Percentiles rank a stretch among this genome's conserved stretches.
Conservation (phyloP, 2,888 invertebrate genomes). For the Drosophila buzzatii region DNA sequence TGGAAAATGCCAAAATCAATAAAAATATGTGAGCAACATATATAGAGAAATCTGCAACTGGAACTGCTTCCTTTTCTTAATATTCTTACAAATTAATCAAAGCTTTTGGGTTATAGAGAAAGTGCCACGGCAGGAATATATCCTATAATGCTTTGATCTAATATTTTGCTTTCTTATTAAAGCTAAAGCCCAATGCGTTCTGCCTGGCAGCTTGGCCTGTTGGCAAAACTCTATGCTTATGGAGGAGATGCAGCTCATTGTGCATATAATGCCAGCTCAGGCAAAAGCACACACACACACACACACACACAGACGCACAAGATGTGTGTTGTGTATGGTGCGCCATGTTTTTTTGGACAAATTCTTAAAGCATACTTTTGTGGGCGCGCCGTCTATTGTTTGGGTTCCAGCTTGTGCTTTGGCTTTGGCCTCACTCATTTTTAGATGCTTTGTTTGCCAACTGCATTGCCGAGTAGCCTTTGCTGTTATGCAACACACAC, state of each 20-base stretch:
- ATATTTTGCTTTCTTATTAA: constrained; percentile 27
- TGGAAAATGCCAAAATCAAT: no score
- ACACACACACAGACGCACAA: constrained; percentile 9
- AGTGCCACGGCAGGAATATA: no score
- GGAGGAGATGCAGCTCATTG: constrained; percentile 38
- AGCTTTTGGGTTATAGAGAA: no score
- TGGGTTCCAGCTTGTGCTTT: constrained; percentile 38
- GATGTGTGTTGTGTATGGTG: neutral
- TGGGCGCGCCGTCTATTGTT: constrained; percentile 63
- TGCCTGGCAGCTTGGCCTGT: neutral
- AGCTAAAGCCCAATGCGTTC: constrained; percentile 20
- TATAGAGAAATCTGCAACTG: neutral
- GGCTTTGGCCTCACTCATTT: constrained; percentile 37
- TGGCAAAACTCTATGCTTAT: constrained; percentile 9
- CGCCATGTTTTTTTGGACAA: constrained; percentile 33
- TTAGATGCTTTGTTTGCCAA: constrained; percentile 64
- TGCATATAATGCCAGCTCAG: constrained; percentile 50
- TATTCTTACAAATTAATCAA: no score
- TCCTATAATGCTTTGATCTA: constrained; percentile 35
- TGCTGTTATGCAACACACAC: constrained; percentile 48
- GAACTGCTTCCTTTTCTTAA: neutral
- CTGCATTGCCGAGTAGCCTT: constrained; percentile 69
- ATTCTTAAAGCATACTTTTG: constrained; percentile 73
- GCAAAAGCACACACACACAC: constrained; percentile 25
- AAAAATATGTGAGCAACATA: no score